phyloP scores from a whole-genome alignment of 1,140 invertebrate species.

The Pseudomyrmex dendroicus region DNA sequence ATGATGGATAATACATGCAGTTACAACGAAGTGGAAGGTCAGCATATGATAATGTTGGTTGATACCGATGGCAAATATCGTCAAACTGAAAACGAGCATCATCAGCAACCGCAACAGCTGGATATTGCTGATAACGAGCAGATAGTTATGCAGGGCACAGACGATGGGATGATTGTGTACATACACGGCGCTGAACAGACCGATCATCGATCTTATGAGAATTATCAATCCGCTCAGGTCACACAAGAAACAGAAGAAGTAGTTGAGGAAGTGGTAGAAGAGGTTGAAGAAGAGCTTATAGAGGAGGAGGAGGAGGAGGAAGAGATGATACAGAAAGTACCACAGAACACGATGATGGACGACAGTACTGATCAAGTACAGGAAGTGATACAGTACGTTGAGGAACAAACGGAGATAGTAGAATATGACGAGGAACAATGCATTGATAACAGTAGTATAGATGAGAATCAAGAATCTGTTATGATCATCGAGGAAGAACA shows the following conservation, averaged over 20 bases:
- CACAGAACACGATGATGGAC: slow-evolving; percentile 51
- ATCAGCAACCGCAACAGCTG: slow-evolving; percentile 77
- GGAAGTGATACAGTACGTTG: slow-evolving; percentile 82
- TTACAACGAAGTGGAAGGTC: slow-evolving; percentile 75
- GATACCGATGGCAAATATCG: slow-evolving; percentile 76
- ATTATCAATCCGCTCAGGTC: slow-evolving; percentile 73
- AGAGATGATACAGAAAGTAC: slow-evolving; percentile 45
- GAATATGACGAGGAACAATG: slow-evolving; percentile 80
- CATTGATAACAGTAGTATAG: slow-evolving; percentile 64
- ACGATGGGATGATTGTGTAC: slow-evolving; percentile 81
- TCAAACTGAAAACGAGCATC: slow-evolving; percentile 65
- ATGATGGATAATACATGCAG: slow-evolving; percentile 65
- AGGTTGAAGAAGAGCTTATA: slow-evolving; percentile 73
- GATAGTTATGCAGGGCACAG: slow-evolving; percentile 78
- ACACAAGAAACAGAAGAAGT: slow-evolving; percentile 74
- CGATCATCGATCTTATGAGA: slow-evolving; percentile 71
- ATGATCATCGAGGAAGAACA: slow-evolving; percentile 81
- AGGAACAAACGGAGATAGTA: slow-evolving; percentile 83
- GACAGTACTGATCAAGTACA: slow-evolving; percentile 74
- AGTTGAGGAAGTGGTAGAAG: slow-evolving; percentile 69
- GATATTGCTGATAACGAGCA: slow-evolving; percentile 77
- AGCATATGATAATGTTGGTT: slow-evolving; percentile 82
- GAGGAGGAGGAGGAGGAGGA: slow-evolving; percentile 68
- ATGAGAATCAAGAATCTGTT: slow-evolving; percentile 74
- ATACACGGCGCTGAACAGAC: slow-evolving; percentile 79